Evolutionary conservation across 2,113 vertebrate species (phyloP).

Genomic region (Bettongia penicillata): DNA sequence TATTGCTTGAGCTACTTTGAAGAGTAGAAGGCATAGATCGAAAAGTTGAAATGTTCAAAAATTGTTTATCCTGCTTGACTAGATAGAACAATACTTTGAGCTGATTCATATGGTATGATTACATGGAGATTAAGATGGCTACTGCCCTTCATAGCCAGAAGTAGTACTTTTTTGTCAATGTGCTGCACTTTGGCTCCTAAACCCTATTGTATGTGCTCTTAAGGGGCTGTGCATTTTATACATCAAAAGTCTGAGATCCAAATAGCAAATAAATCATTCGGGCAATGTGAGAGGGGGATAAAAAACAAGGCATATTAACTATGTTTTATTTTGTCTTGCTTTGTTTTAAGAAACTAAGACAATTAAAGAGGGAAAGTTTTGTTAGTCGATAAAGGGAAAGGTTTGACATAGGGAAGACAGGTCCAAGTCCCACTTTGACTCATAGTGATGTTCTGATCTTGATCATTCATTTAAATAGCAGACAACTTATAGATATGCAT

Average conservation of each 20-base stretch:
- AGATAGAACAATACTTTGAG: neutral
- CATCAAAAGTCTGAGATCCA: neutral
- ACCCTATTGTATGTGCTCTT: neutral
- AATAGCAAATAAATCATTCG: neutral
- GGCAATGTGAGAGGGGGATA: neutral
- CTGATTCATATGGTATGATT: neutral
- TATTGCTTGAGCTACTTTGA: constrained; percentile 1
- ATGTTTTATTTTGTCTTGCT: neutral
- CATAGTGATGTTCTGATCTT: neutral
- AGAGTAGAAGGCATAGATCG: neutral
- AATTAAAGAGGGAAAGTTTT: neutral
- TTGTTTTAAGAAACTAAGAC: neutral
- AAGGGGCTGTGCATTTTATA: neutral
- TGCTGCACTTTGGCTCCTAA: neutral
- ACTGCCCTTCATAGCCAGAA: neutral
- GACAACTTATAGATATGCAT: neutral
- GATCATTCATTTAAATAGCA: neutral
- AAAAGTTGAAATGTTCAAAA: neutral
- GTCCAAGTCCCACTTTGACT: neutral
- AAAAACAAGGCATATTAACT: neutral
- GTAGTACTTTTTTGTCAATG: neutral
- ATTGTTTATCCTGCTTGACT: neutral
- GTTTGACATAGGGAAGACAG: neutral
- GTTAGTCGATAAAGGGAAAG: neutral
- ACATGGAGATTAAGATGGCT: neutral